Evolutionary conservation across 2,888 invertebrate genomes (phyloP).

Genomic region (Chrysolina americana): DNA sequence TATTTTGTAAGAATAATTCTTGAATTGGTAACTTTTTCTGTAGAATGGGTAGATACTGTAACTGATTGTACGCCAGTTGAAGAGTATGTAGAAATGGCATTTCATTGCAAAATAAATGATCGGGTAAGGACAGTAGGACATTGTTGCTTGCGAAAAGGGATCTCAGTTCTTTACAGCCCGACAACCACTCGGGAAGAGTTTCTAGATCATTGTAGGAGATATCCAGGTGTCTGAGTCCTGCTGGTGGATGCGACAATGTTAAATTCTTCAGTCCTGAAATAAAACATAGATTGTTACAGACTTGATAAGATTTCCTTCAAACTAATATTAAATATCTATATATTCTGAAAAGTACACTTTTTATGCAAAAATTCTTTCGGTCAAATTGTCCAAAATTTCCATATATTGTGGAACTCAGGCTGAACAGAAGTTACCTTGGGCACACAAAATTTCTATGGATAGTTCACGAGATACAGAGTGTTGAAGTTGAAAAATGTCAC

Average conservation of each 20-base stretch:
- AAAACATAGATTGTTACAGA: not conserved
- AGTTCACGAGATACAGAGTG: too few relatives aligned
- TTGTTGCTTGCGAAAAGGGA: slow-evolving; percentile 85
- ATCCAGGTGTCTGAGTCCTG: slow-evolving; percentile 82
- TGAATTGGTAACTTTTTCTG: slow-evolving; percentile 78
- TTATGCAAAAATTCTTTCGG: too few relatives aligned
- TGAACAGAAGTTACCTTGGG: too few relatives aligned
- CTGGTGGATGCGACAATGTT: slow-evolving; percentile 79
- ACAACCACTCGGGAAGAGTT: slow-evolving; percentile 83
- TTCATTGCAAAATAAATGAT: slow-evolving; percentile 82
- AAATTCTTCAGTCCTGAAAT: slow-evolving; percentile 81
- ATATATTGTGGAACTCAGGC: too few relatives aligned
- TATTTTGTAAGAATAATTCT: slow-evolving; percentile 83
- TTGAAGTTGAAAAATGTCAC: too few relatives aligned
- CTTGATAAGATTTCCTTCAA: too few relatives aligned
- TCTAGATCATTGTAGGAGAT: slow-evolving; percentile 84
- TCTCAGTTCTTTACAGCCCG: slow-evolving; percentile 80
- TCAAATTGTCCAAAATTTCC: too few relatives aligned
- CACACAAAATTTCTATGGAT: too few relatives aligned
- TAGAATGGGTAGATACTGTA: slow-evolving; percentile 81
- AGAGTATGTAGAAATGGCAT: slow-evolving; percentile 81
- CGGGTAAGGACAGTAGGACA: slow-evolving; percentile 78
- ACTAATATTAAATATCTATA: too few relatives aligned
- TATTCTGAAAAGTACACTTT: too few relatives aligned
- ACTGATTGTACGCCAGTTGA: slow-evolving; percentile 84